Evolutionary conservation across 2,888 invertebrate species (phyloP).

Genomic region (Lithophane socia): DNA sequence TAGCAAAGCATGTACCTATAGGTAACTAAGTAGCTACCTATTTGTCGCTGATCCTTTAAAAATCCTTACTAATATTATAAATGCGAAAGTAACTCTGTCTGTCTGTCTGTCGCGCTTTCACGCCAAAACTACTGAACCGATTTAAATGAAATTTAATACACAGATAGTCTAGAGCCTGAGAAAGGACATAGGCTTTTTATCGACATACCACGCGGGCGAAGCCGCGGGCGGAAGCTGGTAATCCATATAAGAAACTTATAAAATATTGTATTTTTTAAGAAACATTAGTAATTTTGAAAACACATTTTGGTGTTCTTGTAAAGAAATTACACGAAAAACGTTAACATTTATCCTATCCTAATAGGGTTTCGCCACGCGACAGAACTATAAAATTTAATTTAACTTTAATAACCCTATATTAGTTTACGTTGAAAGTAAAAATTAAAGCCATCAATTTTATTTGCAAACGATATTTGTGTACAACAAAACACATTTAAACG

Average conservation of each 20-base stretch:
- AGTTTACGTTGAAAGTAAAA: slow-evolving; percentile 28
- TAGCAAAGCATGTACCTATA: not conserved
- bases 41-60: not conserved
- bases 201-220: too few species aligned
- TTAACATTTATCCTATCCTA: not conserved
- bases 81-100: too few species aligned
- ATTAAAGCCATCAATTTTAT: slow-evolving; percentile 22
- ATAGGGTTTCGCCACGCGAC: slow-evolving; percentile 11
- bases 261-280: not conserved
- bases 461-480: slow-evolving; percentile 1
- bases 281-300: not conserved
- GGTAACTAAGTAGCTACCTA: not conserved
- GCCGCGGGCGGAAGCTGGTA: not conserved
- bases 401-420: slow-evolving; percentile 14
- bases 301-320: not conserved
- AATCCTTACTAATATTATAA: not conserved
- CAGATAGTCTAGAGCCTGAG: too few species aligned
- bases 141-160: too few species aligned
- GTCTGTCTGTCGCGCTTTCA: too few species aligned
- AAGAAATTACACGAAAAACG: not conserved
- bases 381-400: slow-evolving; percentile 1
- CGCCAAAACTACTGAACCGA: too few species aligned
- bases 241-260: not conserved
- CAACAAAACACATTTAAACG: slow-evolving; percentile 30
- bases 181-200: too few species aligned